Evolutionary conservation across 2,888 invertebrate genomes (phyloP).

Genomic region (Exocentrus adspersus): DNA sequence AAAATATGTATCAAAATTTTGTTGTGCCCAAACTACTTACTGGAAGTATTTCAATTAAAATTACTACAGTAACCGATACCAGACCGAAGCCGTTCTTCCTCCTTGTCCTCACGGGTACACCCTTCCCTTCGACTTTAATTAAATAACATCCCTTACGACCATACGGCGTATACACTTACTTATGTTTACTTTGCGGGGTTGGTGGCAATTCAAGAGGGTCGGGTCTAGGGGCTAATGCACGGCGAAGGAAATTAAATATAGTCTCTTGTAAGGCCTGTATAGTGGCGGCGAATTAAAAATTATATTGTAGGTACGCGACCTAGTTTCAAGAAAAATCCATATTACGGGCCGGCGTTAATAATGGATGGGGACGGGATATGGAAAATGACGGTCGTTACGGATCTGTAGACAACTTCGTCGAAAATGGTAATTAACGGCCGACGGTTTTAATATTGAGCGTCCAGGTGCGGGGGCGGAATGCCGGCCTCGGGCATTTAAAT

Average conservation of each 20-base stretch:
- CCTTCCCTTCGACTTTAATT: neutral
- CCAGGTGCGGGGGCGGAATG: neutral
- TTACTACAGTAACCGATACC: too few species aligned
- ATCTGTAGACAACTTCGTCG: neutral
- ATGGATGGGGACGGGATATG: slow-evolving; percentile 1
- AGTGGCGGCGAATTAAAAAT: slow-evolving; percentile 16
- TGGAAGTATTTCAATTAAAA: too few species aligned
- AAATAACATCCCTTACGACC: neutral
- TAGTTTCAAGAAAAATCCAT: slow-evolving; percentile 24
- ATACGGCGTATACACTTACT: neutral
- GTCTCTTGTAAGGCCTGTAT: neutral
- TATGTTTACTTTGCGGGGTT: slow-evolving; percentile 14
- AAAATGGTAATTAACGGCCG: neutral
- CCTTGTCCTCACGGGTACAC: too few species aligned
- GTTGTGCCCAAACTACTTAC: too few species aligned
- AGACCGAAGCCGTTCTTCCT: too few species aligned
- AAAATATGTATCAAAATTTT: too few species aligned
- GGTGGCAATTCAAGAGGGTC: slow-evolving; percentile 4
- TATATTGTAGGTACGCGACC: slow-evolving; percentile 23
- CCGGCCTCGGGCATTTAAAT: neutral
- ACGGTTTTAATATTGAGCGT: neutral
- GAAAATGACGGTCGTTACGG: neutral
- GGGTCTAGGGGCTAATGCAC: slow-evolving; percentile 10
- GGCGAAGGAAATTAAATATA: slow-evolving; percentile 19
- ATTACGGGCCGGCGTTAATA: neutral